Evolutionary conservation across 2,888 invertebrate genomes (phyloP), one percentile per base, ranked within the genome.

Genomic region (Odontocolon sp.): DNA sequence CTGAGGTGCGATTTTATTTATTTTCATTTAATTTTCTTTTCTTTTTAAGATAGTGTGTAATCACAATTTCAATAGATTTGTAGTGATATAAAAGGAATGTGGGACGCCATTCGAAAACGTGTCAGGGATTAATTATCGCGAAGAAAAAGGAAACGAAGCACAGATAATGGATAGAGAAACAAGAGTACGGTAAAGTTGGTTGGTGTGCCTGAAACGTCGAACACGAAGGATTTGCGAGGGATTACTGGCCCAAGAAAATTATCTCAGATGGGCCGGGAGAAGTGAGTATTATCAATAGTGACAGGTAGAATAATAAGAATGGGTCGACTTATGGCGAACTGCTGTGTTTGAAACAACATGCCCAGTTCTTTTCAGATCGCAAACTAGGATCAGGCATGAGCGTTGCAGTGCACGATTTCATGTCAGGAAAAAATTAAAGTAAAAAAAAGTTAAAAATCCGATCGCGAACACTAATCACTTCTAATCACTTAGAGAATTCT

Each of bases 271-370:
- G 63, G 38, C 64, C 67, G 64, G 77, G 61, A 40, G 52, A 56
- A 33, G 47, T 42, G 47, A 38, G 64, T 64, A 63, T 73, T 72
- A 80, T 81, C 73, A 75, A 73, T 54, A 69, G 68, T 78, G 79
- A 77, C 78, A 71, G 74, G 74, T 81, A 79, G 77, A 77, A 79
- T 79, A 81, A 79, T 79, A 81, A 80, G 38, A 45, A 77, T 28
- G 16, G 42, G 42, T 45, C 36, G 50, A 16, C 23, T 16, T 38
- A 56, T 38, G 6, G 67, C 28, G n/a, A 31, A n/a, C 50, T 26
- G 38, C 42, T 28, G 36, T 59, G 79, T 72, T 77, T 80, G 78
- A 75, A 75, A 80, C 72, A 81, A 78, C 74, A 79, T 47, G 38
- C 68, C 75, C 70, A n/a, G n/a, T n/a, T n/a, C n/a, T n/a, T n/a